Base-by-base conservation (phyloP, 2,888 invertebrate genomes). In the Drosophila testacea region DNA sequence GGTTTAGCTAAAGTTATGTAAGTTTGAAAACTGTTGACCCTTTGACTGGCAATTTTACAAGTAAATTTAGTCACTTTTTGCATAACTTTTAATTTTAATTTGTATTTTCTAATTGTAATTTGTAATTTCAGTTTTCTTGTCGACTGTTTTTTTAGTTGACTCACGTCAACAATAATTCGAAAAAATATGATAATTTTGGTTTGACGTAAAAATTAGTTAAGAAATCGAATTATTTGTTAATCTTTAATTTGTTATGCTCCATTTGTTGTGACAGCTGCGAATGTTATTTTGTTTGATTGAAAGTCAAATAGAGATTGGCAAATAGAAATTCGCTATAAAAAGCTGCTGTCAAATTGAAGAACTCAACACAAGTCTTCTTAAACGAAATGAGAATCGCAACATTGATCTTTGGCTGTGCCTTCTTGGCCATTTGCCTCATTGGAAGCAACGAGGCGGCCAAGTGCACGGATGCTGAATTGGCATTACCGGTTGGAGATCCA, bases 291-390 rank as follows among this genome's bases (percentile, higher is more conserved):
- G 42, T 30, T 2, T 11, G 32, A 16, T 11, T 13, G 6, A 38
- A 38, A 38, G 11, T n/a, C 47, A 36, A 16, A 11, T 3, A 27
- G n/a, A 41, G 41, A 50, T 32, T 57, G 22, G 16, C 48, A 59
- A 41, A 41, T 22, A 27, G n/a, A 59, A 48, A 32, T 39, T 50
- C 22, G 51, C 32, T 60, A 60, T 60, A 60, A 60, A 59, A 50
- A 22, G 22, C 4, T 9, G 22, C 6, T n/a, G 30, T 4, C 22
- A 11, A 32, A 11, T 54, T 42, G 30, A 1, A 5, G 10, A 54
- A 42, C 10, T 52, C 52, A 30, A 30, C 28, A 22, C 32, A 9
- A 51, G 38, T 38, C 51, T 10, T 51, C 38, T 11, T 4, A 6
- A 41, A 32, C 41, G 3, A 2, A 6, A 60, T 60, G 59, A 60